Evolutionary conservation across 2,113 vertebrate species (phyloP), one percentile per base, ranked within the genome.

Genomic region (Thunnus thynnus): DNA sequence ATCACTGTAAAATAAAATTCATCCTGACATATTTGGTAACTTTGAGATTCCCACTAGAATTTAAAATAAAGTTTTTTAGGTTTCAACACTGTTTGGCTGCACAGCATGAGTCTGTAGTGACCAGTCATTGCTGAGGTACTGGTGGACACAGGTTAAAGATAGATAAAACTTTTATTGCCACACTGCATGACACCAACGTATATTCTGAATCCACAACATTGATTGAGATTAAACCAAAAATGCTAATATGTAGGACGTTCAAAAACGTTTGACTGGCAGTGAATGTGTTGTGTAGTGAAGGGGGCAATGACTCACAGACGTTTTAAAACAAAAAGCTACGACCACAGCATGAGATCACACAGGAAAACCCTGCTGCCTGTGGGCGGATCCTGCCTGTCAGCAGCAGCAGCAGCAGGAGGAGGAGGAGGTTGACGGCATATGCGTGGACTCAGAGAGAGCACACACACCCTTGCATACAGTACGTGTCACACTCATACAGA

Each of bases 331-430:
- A 72, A 76, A 77, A 65, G 65, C 60, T 22, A 44, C 9, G 20
- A 61, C 55, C 50, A 71, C 64, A 72, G 64, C 25, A 65, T 63
- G 67, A 90, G 69, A 76, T 72, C 61, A 80, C 63, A 86, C 41
- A 76, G 71, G 62, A 85, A 76, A 78, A 30, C 78, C 72, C 80
- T 77, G 78, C 68, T 79, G 78, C 46, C 72, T 77, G 80, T 76
- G 61, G 78, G 70, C 57, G 76, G 64, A 67, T 69, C 22, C 80
- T 67, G 80, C 66, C 69, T 25, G 32, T 66, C 72, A 76, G 73
- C 68, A 65, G 82, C 27, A 82, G 65, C 72, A 76, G 73, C 68
- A 65, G 82, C 27, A 82, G 65, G 54, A 79, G 41, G 63, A 54
- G 22, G 16, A 56, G 30, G 65, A 67, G 56, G 80, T 51, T 66